phyloP scores from a whole-genome alignment of 2,888 invertebrate species.

The Apotomis turbidana region DNA sequence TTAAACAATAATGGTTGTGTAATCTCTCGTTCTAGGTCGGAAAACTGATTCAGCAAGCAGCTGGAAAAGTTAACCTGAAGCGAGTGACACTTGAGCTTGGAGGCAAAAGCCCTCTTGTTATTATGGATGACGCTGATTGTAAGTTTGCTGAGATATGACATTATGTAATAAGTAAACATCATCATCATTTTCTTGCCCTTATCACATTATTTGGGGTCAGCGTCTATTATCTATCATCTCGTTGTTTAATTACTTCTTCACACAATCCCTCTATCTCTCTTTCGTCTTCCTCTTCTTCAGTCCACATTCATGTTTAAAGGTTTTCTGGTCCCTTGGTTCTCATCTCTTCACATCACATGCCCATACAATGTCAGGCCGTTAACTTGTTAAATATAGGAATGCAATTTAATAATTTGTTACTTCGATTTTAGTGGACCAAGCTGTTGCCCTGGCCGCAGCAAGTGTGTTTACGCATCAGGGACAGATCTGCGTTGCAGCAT shows the following conservation, averaged over 20 bases:
- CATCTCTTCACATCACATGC: no score
- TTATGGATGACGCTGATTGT: constrained; percentile 91
- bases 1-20: background rate
- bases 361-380: no score
- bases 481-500: constrained; percentile 65
- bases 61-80: constrained; percentile 91
- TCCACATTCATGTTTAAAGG: no score
- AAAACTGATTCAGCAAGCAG: constrained; percentile 85
- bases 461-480: constrained; percentile 62
- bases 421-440: background rate
- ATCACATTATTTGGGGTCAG: no score
- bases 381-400: no score
- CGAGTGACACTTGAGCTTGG: constrained; percentile 92
- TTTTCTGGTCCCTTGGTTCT: no score
- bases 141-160: constrained; percentile 53
- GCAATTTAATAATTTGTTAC: background rate
- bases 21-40: constrained; percentile 70
- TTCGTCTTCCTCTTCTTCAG: no score
- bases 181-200: no score
- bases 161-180: no score
- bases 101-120: constrained; percentile 93
- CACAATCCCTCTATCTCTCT: no score
- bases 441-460: constrained; percentile 44
- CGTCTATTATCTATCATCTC: no score
- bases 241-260: no score